Evolutionary conservation across 2,888 invertebrate genomes (phyloP).

Genomic region (Thereva unica): DNA sequence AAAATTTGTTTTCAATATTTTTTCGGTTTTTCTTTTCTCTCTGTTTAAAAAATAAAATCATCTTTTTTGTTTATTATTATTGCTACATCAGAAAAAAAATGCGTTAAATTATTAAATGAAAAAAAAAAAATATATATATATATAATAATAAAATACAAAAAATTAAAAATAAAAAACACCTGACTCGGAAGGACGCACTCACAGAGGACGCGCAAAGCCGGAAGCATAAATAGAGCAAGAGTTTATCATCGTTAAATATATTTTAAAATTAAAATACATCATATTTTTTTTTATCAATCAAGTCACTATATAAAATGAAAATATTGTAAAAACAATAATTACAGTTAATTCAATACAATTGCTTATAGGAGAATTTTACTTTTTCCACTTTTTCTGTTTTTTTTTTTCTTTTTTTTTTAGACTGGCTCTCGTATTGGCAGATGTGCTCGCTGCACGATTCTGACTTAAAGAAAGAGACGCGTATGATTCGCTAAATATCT

Average conservation of each 20-base stretch:
- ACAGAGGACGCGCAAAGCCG: slow-evolving; percentile 31
- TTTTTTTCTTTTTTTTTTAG: slow-evolving; percentile 20
- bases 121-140: no score
- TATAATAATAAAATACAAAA: slow-evolving; percentile 29
- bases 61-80: slow-evolving; percentile 29
- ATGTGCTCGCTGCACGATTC: slow-evolving; percentile 7
- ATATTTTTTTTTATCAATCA: slow-evolving; percentile 23
- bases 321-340: slow-evolving; percentile 31
- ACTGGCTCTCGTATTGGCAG: slow-evolving; percentile 8
- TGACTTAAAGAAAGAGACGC: slow-evolving; percentile 17
- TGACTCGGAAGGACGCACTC: slow-evolving; percentile 14
- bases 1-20: no score
- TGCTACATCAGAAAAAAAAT: not conserved
- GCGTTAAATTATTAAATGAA: no score
- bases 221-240: slow-evolving; percentile 29
- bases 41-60: slow-evolving; percentile 28
- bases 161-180: slow-evolving; percentile 8
- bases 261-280: slow-evolving; percentile 36
- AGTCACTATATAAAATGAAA: slow-evolving; percentile 36
- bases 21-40: no score
- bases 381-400: slow-evolving; percentile 5
- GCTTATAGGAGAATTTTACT: slow-evolving; percentile 19
- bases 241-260: slow-evolving; percentile 34
- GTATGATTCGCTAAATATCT: slow-evolving; percentile 23
- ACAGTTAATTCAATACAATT: slow-evolving; percentile 29